Evolutionary conservation across 2,888 invertebrate genomes (phyloP), one percentile per base, ranked within the genome.

Genomic region (Lypha dubia): DNA sequence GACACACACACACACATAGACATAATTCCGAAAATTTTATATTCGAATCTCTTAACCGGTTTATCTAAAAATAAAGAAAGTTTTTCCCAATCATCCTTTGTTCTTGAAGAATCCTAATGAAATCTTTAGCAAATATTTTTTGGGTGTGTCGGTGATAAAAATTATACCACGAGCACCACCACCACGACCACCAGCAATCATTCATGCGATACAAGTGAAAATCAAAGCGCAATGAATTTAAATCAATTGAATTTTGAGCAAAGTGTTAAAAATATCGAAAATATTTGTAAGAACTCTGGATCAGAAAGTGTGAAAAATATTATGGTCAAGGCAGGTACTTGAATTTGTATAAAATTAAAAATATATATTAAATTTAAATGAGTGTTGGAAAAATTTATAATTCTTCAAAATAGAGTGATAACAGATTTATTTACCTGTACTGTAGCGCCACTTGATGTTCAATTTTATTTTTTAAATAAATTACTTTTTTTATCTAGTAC

Each of bases 321-420:
- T 77, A 77, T 87, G 79, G 86, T 87, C 73, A 87, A 88, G 87
- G 87, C 87, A 87, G 87, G 86, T 87, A 86, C 49, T 49, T 63
- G 56, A 67, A 63, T 32, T 53, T 11, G 13, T 28, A 24, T 8
- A 22, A 60, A n/a, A 15, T 24, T 56, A n/a, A 9, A 46, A 49
- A 44, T 13, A 28, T 41, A 32, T 7, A 41, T 41, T 38, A n/a
- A 9, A 28, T 9, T 62, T 8, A 9, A 38, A 53, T 22, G 68
- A 41, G 11, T 68, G 53, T 35, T 44, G 20, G 28, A 65, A 53
- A 22, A 22, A 22, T 15, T n/a, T 13, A 7, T n/a, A 17, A n/a
- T 22, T 1, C 22, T n/a, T n/a, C n/a, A n/a, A n/a, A n/a, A 22
- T 24, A 4, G 11, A 22, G 20, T 46, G 71, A 46, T 71, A 60